Percentiles rank a stretch among this genome's conserved stretches.
phyloP scores from a whole-genome alignment of 2,113 vertebrate genomes.

The Hyperoodon ampullatus region DNA sequence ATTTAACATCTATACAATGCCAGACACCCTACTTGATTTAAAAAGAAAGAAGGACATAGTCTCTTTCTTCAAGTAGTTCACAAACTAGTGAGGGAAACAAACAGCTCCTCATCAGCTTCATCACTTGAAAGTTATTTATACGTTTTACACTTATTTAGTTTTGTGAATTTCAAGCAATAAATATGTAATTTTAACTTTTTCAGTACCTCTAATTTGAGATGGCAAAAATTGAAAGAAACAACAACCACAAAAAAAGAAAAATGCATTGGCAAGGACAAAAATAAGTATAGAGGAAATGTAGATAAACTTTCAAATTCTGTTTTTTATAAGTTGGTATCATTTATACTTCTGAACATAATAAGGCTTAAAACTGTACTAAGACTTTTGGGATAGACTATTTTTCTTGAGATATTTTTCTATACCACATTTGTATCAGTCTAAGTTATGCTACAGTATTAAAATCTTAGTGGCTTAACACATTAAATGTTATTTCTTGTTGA shows the following conservation, averaged over 20 bases:
- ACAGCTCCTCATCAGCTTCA: background rate
- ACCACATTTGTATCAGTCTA: background rate
- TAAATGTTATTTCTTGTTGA: background rate
- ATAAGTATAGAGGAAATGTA: background rate
- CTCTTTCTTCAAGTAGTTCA: background rate
- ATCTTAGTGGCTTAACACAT: slow-evolving; percentile 10
- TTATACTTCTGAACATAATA: background rate
- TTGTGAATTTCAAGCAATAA: background rate
- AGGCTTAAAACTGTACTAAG: background rate
- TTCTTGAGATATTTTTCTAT: background rate
- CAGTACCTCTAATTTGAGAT: background rate
- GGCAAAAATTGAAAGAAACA: background rate
- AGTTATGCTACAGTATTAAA: background rate
- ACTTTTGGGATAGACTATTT: background rate
- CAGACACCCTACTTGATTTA: background rate
- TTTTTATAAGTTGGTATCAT: background rate
- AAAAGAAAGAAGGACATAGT: background rate
- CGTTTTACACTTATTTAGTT: background rate
- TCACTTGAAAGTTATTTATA: background rate
- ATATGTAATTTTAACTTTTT: background rate
- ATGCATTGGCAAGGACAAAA: background rate
- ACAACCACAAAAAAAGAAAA: background rate
- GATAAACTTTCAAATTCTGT: background rate
- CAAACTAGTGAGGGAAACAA: background rate
- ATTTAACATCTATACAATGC: background rate